Evolutionary conservation across 2,113 vertebrate genomes (phyloP), one percentile per base, ranked within the genome.

Genomic region (Psophia crepitans): DNA sequence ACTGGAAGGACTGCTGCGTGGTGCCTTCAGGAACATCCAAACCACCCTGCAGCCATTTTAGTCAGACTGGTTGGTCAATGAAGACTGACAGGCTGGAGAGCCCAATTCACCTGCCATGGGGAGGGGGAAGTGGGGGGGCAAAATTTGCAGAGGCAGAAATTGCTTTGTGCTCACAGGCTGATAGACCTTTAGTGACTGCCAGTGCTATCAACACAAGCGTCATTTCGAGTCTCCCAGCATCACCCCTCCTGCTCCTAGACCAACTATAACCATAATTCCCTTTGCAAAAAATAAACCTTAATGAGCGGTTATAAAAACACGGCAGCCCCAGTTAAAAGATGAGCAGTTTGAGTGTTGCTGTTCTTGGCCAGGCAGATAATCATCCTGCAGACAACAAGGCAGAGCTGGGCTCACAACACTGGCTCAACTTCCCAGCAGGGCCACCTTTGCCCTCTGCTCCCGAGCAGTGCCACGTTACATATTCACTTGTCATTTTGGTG

Each of bases 1-100:
- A 7, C 37, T 22, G 53, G 35, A 58, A 63, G 27, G 19, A 26
- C 0, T 8, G 60, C 33, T 61, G 33, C 0, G 0, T 35, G 39
- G 14, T 88, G 79, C 51, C 61, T 75, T 54, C 7, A 10, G 91
- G 27, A 88, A 46, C 0, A 0, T 26, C 30, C 16, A 71, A 74
- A 44, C 30, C 63, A 65, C 65, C 5, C 77, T 33, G 6, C 32
- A 74, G 64, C 16, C 66, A 11, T 43, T 56, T 85, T 51, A 56
- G 27, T 30, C 33, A 79, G 71, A 19, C 39, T 53, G 30, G 61
- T 16, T 75, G 70, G 57, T 60, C 48, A 58, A 5, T 20, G 61
- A 76, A 75, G 37, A 58, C 23, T 79, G 88, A 66, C 61, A 74
- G 9, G 53, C n/a, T 35, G 19, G 37, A 87, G 33, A 84, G 1